Percentiles rank a stretch among this genome's conserved stretches.
Evolutionary conservation across 1,140 invertebrate species (phyloP).

Genomic region (Diorhabda sublineata): DNA sequence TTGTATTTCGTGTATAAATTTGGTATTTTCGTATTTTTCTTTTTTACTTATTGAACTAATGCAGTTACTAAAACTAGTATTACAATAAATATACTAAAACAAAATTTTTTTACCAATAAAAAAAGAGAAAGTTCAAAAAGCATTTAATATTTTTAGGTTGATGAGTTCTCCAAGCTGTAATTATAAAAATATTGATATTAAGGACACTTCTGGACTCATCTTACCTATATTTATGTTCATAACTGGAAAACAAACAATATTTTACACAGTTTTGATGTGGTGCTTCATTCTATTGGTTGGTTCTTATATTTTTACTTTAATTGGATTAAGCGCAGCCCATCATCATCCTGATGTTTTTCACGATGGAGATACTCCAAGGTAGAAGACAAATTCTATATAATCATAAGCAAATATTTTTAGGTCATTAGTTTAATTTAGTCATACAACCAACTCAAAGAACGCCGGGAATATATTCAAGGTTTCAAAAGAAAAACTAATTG

Average conservation of each 20-base stretch:
- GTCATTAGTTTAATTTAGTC: too few species aligned
- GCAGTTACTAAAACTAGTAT: too few species aligned
- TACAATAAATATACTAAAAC: too few species aligned
- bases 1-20: too few species aligned
- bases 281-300: slow-evolving; percentile 53
- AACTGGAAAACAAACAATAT: slow-evolving; percentile 39
- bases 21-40: too few species aligned
- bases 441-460: too few species aligned
- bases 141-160: slow-evolving; percentile 17
- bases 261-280: slow-evolving; percentile 54
- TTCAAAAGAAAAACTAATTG: too few species aligned
- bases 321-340: slow-evolving; percentile 74
- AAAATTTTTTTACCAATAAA: too few species aligned
- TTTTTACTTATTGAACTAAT: too few species aligned
- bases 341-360: slow-evolving; percentile 81
- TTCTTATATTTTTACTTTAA: slow-evolving; percentile 61
- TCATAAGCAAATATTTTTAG: too few species aligned
- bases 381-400: background rate
- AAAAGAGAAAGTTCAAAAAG: too few species aligned
- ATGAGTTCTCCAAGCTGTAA: slow-evolving; percentile 20
- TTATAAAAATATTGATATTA: slow-evolving; percentile 16
- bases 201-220: slow-evolving; percentile 51
- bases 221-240: slow-evolving; percentile 55
- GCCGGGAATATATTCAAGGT: too few species aligned
- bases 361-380: slow-evolving; percentile 68